Evolutionary conservation across 1,140 invertebrate species (phyloP).

Genomic region (Drosophila kikkawai): DNA sequence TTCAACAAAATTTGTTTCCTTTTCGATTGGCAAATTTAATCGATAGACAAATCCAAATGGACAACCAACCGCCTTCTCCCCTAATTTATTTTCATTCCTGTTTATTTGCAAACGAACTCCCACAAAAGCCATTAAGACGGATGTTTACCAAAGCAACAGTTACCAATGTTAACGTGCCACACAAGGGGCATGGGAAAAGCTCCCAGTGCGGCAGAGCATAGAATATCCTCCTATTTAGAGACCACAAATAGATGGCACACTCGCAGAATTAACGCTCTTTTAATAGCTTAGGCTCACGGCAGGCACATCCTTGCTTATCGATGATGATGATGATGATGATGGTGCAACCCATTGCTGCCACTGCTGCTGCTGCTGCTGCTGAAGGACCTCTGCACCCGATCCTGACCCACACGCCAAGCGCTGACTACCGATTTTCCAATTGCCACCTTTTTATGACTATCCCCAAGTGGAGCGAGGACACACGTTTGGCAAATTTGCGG

Average conservation of each 20-base stretch:
- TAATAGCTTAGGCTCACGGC: slow-evolving; percentile 39
- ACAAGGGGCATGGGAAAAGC: slow-evolving; percentile 12
- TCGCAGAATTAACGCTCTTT: slow-evolving; percentile 46
- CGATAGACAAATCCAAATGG: not conserved
- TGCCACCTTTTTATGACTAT: slow-evolving; percentile 18
- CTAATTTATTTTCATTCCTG: not conserved
- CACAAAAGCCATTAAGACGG: slow-evolving; percentile 33
- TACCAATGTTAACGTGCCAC: slow-evolving; percentile 41
- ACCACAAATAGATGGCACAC: slow-evolving; percentile 40
- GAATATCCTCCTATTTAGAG: slow-evolving; percentile 17
- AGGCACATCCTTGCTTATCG: slow-evolving; percentile 13
- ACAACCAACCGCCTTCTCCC: not conserved
- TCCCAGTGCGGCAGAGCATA: slow-evolving; percentile 8
- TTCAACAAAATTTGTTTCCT: not conserved
- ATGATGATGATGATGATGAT: slow-evolving; percentile 5
- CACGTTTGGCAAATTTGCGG: slow-evolving; percentile 55
- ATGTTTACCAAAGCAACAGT: slow-evolving; percentile 58
- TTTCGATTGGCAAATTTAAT: not conserved
- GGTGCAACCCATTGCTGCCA: slow-evolving; percentile 32
- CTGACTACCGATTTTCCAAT: slow-evolving; percentile 10
- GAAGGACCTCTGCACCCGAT: slow-evolving; percentile 45
- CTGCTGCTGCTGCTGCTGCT: slow-evolving; percentile 20
- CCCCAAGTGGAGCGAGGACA: slow-evolving; percentile 44
- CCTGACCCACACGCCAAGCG: not conserved
- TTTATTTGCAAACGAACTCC: slow-evolving; percentile 6